Evolutionary conservation across 1,140 invertebrate species (phyloP).

Genomic region (Trypoxylus dichotomus): DNA sequence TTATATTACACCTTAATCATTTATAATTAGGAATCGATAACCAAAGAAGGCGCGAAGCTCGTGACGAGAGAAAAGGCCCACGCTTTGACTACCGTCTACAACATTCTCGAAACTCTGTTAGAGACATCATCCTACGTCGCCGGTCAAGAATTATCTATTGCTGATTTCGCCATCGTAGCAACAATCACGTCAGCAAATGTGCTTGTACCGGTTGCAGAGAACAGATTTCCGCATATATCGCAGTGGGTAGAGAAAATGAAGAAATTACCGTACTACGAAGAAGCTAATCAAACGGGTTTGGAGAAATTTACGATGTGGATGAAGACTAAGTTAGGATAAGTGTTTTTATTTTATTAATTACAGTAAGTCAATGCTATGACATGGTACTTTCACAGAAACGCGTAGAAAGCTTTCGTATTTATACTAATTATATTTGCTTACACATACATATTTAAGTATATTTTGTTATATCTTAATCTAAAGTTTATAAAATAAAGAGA

Average conservation of each 20-base stretch:
- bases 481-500: too few relatives aligned
- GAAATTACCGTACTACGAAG: constrained; percentile 41
- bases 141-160: constrained; percentile 56
- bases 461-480: too few relatives aligned
- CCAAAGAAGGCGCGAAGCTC: constrained; percentile 38
- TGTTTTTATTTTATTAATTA: neutral
- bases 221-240: constrained; percentile 40
- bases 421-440: too few relatives aligned
- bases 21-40: constrained; percentile 32
- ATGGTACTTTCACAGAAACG: too few relatives aligned
- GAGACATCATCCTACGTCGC: constrained; percentile 40
- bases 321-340: constrained; percentile 28
- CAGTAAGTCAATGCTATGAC: neutral
- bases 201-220: constrained; percentile 40
- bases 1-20: neutral
- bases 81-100: constrained; percentile 35
- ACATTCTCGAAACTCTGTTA: constrained; percentile 37
- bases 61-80: constrained; percentile 44
- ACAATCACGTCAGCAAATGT: constrained; percentile 50
- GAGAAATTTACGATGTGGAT: constrained; percentile 41
- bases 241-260: constrained; percentile 41
- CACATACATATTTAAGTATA: too few relatives aligned
- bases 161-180: constrained; percentile 52
- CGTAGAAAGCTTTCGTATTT: too few relatives aligned
- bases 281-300: constrained; percentile 41